Base-by-base conservation (phyloP, 2,797 vertebrate genomes). In the Manis pentadactyla region DNA sequence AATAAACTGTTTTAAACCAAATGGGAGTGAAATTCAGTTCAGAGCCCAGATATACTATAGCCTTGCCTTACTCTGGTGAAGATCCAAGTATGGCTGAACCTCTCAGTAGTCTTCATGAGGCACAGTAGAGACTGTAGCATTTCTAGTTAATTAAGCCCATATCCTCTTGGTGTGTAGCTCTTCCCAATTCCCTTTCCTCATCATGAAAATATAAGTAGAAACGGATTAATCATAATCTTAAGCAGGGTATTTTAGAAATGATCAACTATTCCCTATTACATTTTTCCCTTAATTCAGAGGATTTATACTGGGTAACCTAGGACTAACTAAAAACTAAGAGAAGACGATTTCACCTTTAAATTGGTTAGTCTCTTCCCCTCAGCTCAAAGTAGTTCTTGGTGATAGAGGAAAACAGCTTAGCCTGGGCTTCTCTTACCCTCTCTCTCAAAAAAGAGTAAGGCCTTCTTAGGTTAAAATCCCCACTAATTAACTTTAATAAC, bases 171-270 rank as follows among this genome's bases (percentile, higher is more conserved):
- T 59, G 13, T 85, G 9, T 25, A 79, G 77, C 61, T 66, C 74
- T 63, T 86, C 34, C 55, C 37, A 84, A 17, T 69, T 85, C 46
- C 39, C 53, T 84, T 83, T 49, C 79, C 31, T 89, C 18, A 53
- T 81, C 68, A 57, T 86, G 63, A 74, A 94, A 88, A 90, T 89
- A 15, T 15, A 91, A 87, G 81, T 21, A 90, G 39, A 91, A 90
- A 90, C 18, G 64, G 15, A 91, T 21, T 42, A 59, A 79, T 25
- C 59, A 46, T 7, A 69, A 39, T 61, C 61, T 49, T 88, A 93
- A 87, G 6, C 34, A 93, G 6, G 29, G 23, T 82, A 27, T 82
- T 82, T 90, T 90, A 61, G 91, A 68, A 83, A 69, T 51, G 42
- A 19, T 75, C 57, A 89, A 14, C 69, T 63, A 81, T 89, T 83